phyloP scores from a whole-genome alignment of 2,797 vertebrate species.

The Crax fasciolata region DNA sequence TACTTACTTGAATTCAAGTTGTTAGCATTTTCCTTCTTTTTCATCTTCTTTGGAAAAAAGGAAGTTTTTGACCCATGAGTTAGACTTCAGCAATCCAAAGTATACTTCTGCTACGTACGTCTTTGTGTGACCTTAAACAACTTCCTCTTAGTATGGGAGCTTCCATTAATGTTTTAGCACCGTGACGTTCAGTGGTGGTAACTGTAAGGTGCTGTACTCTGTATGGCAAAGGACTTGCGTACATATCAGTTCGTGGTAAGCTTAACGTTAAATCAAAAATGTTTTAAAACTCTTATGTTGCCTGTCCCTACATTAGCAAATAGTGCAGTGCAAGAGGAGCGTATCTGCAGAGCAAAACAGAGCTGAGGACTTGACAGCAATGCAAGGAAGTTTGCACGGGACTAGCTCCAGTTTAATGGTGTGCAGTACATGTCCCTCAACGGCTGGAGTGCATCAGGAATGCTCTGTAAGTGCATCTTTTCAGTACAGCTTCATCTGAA shows the following conservation, averaged over 20 bases:
- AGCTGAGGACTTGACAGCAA: not conserved
- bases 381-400: not conserved
- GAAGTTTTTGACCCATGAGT: not conserved
- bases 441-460: not conserved
- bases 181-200: not conserved
- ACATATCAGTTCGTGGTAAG: not conserved
- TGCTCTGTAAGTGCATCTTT: not conserved
- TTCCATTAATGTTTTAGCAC: not conserved
- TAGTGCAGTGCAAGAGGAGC: not conserved
- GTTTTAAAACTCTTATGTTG: not conserved
- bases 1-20: not conserved
- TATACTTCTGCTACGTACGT: not conserved
- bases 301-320: not conserved
- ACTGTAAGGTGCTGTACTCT: not conserved
- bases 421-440: not conserved
- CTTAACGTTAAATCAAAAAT: not conserved
- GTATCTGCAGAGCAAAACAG: not conserved
- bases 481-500: not conserved
- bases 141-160: not conserved
- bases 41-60: not conserved
- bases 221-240: not conserved
- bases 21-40: not conserved
- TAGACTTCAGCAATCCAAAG: not conserved
- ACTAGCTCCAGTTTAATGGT: not conserved
- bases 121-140: not conserved